phyloP scores from a whole-genome alignment of 2,797 vertebrate genomes.

The Anabas testudineus region DNA sequence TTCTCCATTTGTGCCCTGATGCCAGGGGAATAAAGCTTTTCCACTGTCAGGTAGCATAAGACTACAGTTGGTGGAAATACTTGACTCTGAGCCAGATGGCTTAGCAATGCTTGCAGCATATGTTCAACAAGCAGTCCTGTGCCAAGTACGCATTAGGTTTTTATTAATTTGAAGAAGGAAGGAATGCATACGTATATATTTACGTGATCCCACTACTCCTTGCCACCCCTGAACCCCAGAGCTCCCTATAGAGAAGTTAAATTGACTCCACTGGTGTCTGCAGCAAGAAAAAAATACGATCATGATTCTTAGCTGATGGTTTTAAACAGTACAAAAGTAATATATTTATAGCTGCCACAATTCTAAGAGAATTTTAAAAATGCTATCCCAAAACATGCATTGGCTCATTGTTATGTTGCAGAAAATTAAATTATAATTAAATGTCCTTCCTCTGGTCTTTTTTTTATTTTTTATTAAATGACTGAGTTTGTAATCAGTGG shows the following conservation, averaged over 20 bases:
- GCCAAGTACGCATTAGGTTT: constrained; percentile 91
- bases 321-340: constrained; percentile 35
- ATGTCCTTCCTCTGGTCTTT: not conserved
- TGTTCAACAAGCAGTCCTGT: constrained; percentile 99
- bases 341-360: constrained; percentile 26
- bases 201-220: constrained; percentile 86
- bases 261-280: constrained; percentile 57
- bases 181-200: constrained; percentile 95
- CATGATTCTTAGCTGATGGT: constrained; percentile 1
- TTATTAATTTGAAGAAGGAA: constrained; percentile 98
- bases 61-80: constrained; percentile 99
- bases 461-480: constrained; percentile 22
- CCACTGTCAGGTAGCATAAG: constrained; percentile 99
- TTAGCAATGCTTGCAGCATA: constrained; percentile 99
- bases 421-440: constrained; percentile 33
- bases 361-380: constrained; percentile 17
- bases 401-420: constrained; percentile 9
- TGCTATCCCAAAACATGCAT: constrained; percentile 21
- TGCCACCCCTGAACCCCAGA: constrained; percentile 40
- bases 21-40: constrained; percentile 99
- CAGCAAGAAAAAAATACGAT: constrained; percentile 61
- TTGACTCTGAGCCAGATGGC: constrained; percentile 99
- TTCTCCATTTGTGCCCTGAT: constrained; percentile 99
- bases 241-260: constrained; percentile 63
- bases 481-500: constrained; percentile 49